These are phyloP conservation scores for Diplazon laetatorius DNA, from an alignment of 2,888 invertebrate genomes.

Conservation along the genomic window DNA sequence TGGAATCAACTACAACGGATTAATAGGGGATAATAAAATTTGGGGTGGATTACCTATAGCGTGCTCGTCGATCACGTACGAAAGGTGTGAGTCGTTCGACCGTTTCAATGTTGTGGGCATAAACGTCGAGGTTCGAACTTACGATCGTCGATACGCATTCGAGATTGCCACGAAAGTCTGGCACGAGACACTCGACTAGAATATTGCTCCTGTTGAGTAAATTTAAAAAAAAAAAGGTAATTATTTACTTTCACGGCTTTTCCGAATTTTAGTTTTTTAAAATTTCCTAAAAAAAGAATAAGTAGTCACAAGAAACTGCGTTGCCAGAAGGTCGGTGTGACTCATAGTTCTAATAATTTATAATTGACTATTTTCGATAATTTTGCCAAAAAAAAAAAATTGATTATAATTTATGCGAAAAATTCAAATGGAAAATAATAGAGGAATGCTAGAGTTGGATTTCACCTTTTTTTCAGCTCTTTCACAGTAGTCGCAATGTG, in stretches of 20 bases:
- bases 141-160: conserved; percentile 90
- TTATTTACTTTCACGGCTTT: too few relatives aligned
- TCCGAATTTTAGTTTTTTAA: too few relatives aligned
- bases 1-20: too few relatives aligned
- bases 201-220: conserved; percentile 88
- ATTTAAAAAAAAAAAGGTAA: background rate
- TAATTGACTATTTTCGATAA: too few relatives aligned
- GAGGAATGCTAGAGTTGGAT: background rate
- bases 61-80: conserved; percentile 96
- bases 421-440: background rate
- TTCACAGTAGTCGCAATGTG: conserved; percentile 94
- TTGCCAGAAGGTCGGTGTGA: too few relatives aligned
- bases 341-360: too few relatives aligned
- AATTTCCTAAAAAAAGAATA: too few relatives aligned
- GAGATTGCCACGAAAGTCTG: conserved; percentile 95
- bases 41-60: conserved; percentile 88
- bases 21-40: too few relatives aligned
- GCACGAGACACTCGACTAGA: conserved; percentile 97
- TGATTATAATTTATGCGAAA: background rate
- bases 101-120: conserved; percentile 99
- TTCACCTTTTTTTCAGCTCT: conserved; percentile 78
- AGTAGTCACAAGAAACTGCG: too few relatives aligned
- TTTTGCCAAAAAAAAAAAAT: background rate
- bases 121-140: conserved; percentile 95
- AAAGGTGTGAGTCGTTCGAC: conserved; percentile 95